A percentile compares a stretch with the other conserved stretches of the same genome.
Conservation (phyloP, 2,113 vertebrate species). For the Chloroceryle aenea region DNA sequence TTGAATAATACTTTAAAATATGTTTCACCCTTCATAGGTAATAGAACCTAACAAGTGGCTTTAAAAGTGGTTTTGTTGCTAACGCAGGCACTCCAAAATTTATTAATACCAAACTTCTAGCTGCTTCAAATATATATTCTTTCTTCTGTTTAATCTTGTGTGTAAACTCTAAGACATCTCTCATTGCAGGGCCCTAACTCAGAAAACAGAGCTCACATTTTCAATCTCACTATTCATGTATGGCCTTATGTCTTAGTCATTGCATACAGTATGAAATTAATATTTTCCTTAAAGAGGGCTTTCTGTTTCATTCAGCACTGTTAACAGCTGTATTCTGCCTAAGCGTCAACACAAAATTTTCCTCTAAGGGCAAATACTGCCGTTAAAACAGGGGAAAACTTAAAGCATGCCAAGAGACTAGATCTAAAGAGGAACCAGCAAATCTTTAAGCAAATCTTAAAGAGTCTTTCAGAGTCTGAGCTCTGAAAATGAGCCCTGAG, state of each 20-base stretch:
- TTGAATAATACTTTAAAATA: background rate
- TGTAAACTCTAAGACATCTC: background rate
- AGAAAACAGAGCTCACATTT: background rate
- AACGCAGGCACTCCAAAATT: background rate
- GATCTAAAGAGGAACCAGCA: background rate
- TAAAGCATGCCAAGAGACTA: background rate
- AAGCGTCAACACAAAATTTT: background rate
- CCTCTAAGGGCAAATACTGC: background rate
- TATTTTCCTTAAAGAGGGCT: background rate
- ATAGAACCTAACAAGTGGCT: background rate
- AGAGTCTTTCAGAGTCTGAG: background rate
- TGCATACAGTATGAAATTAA: background rate
- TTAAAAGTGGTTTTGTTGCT: background rate
- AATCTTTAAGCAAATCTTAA: background rate
- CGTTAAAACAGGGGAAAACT: background rate
- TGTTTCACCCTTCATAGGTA: background rate
- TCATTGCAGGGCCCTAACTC: background rate
- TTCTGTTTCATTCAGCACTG: background rate
- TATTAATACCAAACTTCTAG: background rate
- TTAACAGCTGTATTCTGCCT: background rate
- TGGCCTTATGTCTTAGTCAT: background rate
- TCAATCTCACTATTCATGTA: background rate
- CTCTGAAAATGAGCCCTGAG: background rate
- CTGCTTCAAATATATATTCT: background rate
- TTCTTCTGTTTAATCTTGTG: background rate